These are phyloP conservation scores for Ceratitis capitata DNA, from an alignment of 1,140 invertebrate genomes.

Conservation along the genomic window DNA sequence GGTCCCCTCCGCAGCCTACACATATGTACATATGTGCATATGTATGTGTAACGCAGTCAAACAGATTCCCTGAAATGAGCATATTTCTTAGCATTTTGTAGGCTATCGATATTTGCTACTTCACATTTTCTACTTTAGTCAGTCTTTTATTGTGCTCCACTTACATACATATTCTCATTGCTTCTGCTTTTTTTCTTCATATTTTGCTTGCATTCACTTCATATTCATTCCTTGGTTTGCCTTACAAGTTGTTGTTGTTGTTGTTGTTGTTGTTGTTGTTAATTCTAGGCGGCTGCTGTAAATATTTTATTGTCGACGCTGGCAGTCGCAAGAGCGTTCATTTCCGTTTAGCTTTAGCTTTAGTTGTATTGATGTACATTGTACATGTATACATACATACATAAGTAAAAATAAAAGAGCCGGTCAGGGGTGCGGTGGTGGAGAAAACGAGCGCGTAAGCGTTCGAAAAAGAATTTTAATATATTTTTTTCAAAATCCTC, in stretches of 20 bases:
- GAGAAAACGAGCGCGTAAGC: background rate
- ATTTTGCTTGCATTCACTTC: background rate
- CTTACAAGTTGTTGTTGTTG: background rate
- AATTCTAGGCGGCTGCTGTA: slow-evolving; percentile 3
- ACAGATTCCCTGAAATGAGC: background rate
- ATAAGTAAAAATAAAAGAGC: no score
- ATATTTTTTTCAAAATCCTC: background rate
- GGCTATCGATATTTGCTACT: background rate
- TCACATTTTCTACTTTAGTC: background rate
- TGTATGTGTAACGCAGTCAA: background rate
- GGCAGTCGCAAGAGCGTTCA: background rate
- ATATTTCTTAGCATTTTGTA: background rate
- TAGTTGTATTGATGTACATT: background rate
- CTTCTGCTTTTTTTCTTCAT: background rate
- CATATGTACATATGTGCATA: background rate
- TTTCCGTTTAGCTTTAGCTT: slow-evolving; percentile 30
- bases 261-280: background rate
- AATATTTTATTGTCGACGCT: slow-evolving; percentile 32
- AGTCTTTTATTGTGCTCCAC: background rate
- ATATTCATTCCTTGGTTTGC: no score
- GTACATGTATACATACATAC: no score
- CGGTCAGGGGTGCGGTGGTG: background rate
- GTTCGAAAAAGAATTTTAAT: background rate
- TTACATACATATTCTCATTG: background rate
- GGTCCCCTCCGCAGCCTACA: background rate